Percentiles rank a stretch among this genome's conserved stretches.
phyloP scores from a whole-genome alignment of 2,888 invertebrate species.

The Chrysolina haemoptera region DNA sequence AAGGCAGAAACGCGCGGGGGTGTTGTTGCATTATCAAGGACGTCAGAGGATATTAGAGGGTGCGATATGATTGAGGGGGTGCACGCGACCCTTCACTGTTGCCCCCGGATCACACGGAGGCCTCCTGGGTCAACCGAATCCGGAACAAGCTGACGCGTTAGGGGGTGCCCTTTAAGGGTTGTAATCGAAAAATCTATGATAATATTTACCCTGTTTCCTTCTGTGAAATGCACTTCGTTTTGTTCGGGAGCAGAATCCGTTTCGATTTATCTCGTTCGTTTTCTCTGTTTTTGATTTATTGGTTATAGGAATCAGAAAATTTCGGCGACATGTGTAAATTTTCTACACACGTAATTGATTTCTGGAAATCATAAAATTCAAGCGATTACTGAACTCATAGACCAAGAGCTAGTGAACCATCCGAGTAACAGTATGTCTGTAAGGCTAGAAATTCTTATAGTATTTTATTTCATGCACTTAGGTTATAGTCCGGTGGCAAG shows the following conservation, averaged over 20 bases:
- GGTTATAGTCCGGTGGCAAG: no score
- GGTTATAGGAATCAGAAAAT: background rate
- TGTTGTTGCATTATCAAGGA: conserved; percentile 69
- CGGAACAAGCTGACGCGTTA: conserved; percentile 60
- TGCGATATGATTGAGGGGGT: conserved; percentile 70
- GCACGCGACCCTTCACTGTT: conserved; percentile 55
- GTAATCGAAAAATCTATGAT: conserved; percentile 56
- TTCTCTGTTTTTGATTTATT: background rate
- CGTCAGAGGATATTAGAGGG: conserved; percentile 71
- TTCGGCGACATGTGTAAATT: no score
- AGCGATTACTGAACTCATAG: background rate
- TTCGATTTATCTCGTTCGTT: background rate
- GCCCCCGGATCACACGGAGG: conserved; percentile 57
- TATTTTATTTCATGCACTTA: no score
- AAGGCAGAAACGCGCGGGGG: conserved; percentile 57
- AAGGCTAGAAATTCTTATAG: no score
- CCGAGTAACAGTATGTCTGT: no score
- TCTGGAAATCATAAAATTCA: no score
- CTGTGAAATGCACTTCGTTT: conserved; percentile 24
- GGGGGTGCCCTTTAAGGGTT: conserved; percentile 57
- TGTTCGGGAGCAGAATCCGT: conserved; percentile 19
- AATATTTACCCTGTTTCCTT: conserved; percentile 52
- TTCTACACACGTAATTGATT: no score
- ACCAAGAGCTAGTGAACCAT: no score
- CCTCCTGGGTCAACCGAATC: conserved; percentile 66